Evolutionary conservation across 2,888 invertebrate species (phyloP), one percentile per base, ranked within the genome.

Genomic region (Ypsolopha scabrella): DNA sequence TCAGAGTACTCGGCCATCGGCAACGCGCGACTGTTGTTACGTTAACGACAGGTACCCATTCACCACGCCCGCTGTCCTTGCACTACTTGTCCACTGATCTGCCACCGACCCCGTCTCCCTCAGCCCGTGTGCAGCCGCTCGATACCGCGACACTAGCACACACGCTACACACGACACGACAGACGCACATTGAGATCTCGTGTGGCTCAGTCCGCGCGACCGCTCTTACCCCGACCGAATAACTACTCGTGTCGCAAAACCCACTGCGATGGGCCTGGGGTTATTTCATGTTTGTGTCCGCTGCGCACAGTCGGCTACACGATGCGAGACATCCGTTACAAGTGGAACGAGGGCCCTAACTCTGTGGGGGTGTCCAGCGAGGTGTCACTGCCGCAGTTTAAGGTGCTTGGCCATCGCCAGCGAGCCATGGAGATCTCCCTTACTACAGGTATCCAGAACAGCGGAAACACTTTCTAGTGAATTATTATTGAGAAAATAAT

Each of bases 371-470:
- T 97, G 79, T 95, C 95, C 88, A 94, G 93, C 88, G 96, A 96
- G 89, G 96, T 97, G 88, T 95, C 96, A 76, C 93, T 97, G 86
- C 97, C 97, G 87, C 97, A 97, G 90, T 97, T 97, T 93, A 95
- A 96, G 91, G 96, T 97, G 87, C 93, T 97, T 88, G 97, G 97
- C 77, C 96, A 96, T 90, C 94, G 95, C 74, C 96, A 96, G 89
- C 94, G 95, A 80, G 95, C 94, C 75, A 95, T 95, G 94, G 96
- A 96, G 90, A 96, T 96, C 90, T 95, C 95, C 88, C 94, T 97
- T 78, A 96, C 96, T 83, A 96, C 96, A 93, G 96, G 96, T 97
- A 94, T 86, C 63, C 69, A 61, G 68, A 67, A 66, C 58, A 64
- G 64, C 14, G 37, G 37, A 35, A 46, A 1, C 10, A 35, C 7